Evolutionary conservation across 2,113 vertebrate species (phyloP), one percentile per base, ranked within the genome.

Genomic region (Ceyx margarethae): DNA sequence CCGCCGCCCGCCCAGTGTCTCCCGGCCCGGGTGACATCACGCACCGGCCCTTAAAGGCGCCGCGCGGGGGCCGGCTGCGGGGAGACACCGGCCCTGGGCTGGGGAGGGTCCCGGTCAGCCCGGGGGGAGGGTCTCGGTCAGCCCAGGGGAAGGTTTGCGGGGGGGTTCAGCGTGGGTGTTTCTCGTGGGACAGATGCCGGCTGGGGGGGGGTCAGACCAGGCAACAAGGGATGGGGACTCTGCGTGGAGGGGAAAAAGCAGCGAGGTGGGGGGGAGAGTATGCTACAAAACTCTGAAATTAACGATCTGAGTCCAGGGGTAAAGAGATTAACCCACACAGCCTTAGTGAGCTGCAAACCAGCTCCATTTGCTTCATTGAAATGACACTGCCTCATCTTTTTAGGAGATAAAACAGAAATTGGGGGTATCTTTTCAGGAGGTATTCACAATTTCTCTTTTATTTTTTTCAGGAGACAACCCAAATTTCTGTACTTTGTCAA

Each of bases 171-270:
- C 4, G 28, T 3, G 26, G 25, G 31, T 25, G 42, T 25, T 22
- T 3, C n/a, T 3, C 5, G 15, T 8, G 62, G 62, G 61, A 1
- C 6, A 1, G 83, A 6, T 53, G 31, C 10, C 25, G 40, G 42
- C 60, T 31, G 35, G 9, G 0, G 29, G n/a, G 35, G 4, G 4
- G 42, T 37, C 37, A 11, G 26, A 5, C 3, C 54, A 2, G n/a
- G 61, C 61, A 64, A 28, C 23, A 9, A 17, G 37, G 23, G 16
- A 21, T 15, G 29, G 29, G 31, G 65, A 15, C 3, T 28, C 42
- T n/a, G 29, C 22, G 22, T 23, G 43, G 43, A 46, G 42, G 13
- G 20, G 31, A 22, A 13, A n/a, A 66, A 66, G 29, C 13, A 11
- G 28, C 18, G 62, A 45, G 43, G 14, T 65, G 28, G 12, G 40